A percentile compares a stretch with the other conserved stretches of the same genome.
Conservation (phyloP, 1,140 invertebrate genomes). For the Teleogryllus occipitalis region DNA sequence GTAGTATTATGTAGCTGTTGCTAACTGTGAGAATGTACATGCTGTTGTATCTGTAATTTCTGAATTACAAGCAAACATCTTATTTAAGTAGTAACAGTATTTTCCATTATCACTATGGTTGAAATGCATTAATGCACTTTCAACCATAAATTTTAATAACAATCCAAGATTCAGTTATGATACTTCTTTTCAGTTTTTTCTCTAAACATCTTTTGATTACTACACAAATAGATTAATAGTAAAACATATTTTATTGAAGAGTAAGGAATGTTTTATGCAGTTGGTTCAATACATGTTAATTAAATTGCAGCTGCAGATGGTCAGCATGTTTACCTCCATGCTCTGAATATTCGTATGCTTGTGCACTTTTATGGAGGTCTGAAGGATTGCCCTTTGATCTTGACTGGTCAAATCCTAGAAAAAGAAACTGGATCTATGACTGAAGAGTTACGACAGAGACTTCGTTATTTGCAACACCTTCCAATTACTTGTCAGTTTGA, state of each 20-base stretch:
- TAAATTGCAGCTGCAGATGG: slow-evolving; percentile 65
- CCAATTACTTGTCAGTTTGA: slow-evolving; percentile 85
- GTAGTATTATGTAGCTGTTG: too few relatives aligned
- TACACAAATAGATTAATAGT: background rate
- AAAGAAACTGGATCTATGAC: slow-evolving; percentile 77
- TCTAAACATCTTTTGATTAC: too few relatives aligned
- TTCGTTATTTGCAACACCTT: slow-evolving; percentile 79
- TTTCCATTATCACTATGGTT: too few relatives aligned
- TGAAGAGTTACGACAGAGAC: slow-evolving; percentile 63
- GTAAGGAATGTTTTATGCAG: background rate
- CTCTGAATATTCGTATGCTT: slow-evolving; percentile 84
- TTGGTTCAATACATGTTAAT: background rate
- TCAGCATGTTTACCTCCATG: slow-evolving; percentile 86
- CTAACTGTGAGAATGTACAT: too few relatives aligned
- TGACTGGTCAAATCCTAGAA: slow-evolving; percentile 69
- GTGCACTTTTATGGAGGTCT: slow-evolving; percentile 76
- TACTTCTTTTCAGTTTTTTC: too few relatives aligned
- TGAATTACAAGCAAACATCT: too few relatives aligned
- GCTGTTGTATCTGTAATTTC: too few relatives aligned
- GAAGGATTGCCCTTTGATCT: slow-evolving; percentile 62
- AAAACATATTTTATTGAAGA: background rate
- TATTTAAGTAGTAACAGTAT: too few relatives aligned
- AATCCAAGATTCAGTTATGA: too few relatives aligned
- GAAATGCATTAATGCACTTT: too few relatives aligned
- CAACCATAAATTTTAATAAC: too few relatives aligned